Base-by-base conservation (phyloP, 2,113 vertebrate genomes). In the Elephantulus edwardii region DNA sequence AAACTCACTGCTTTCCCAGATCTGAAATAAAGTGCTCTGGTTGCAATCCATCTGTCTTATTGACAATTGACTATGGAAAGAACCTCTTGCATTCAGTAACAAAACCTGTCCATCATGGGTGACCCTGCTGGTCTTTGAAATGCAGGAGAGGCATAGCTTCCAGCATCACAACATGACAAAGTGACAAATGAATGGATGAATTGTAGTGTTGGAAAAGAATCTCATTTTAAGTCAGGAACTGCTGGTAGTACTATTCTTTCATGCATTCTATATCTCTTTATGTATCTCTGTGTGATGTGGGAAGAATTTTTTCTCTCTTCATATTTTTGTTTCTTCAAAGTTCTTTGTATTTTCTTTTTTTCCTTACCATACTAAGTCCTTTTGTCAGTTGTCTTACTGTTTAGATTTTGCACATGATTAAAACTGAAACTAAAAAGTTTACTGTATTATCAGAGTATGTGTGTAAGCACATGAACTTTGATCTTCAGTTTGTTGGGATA, bases 401-500 rank as follows among this genome's bases (percentile, higher is more conserved):
- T 66, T 56, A 2, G 17, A 4, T 16, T 80, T 77, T 46, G 5
- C 20, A 82, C 1, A 26, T 76, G 19, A 70, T 46, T 77, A 90
- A 91, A 56, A 35, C 12, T 9, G 87, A 93, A 85, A 35, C 4
- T 44, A 77, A 78, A 38, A 85, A 30, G 1, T 22, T 72, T 7
- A 52, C 68, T 77, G 54, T 28, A 35, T 82, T 52, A 22, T 68
- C 11, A 28, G 13, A 52, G 38, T 42, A 1, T 42, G 0, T 52
- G 10, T 80, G 28, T 5, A 10, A 30, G 56, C 2, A 9, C 44
- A 26, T 35, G 64, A 44, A 62, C 48, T 60, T 83, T 44, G 50
- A 83, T 83, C n/a, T n/a, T 83, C 42, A 86, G 24, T 75, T 64
- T 71, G 7, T 85, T 71, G 13, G 10, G 16, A 83, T 80, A 92